Percentiles rank a stretch among this genome's conserved stretches.
These are phyloP conservation scores for Halocaridina rubra DNA, from an alignment of 2,888 invertebrate species.

Conservation along the genomic window DNA sequence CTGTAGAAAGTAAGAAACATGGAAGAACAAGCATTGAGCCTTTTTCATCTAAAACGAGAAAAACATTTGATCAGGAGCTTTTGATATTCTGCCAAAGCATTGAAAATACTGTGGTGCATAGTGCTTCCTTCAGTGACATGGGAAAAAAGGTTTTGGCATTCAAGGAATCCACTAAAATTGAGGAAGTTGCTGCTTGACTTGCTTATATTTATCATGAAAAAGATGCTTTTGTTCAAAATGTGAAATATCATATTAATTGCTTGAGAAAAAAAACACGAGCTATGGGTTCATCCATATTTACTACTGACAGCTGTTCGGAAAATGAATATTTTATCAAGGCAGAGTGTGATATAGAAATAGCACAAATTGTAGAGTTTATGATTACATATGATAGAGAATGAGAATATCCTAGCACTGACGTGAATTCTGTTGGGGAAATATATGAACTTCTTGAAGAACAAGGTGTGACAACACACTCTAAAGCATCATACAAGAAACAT, in stretches of 20 bases:
- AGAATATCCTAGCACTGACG: neutral
- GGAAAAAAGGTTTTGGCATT: neutral
- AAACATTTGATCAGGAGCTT: neutral
- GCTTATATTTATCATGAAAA: too few species aligned
- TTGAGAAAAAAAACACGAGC: too few species aligned
- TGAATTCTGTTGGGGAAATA: neutral
- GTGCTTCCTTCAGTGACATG: neutral
- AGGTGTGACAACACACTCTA: neutral
- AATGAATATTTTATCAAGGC: too few species aligned
- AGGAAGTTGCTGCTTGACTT: too few species aligned
- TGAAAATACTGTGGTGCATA: neutral
- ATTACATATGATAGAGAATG: too few species aligned
- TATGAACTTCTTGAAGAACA: neutral
- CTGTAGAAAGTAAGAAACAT: neutral
- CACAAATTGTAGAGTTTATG: neutral
- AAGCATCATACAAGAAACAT: neutral
- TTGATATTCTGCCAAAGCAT: neutral
- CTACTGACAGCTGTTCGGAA: too few species aligned
- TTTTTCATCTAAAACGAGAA: neutral
- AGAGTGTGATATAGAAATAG: neutral
- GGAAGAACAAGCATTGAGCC: neutral
- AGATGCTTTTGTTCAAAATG: too few species aligned
- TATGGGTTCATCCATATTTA: too few species aligned
- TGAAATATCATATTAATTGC: too few species aligned
- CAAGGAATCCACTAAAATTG: neutral